phyloP scores from a whole-genome alignment of 23 tunicate genomes.

The Styela clava region DNA sequence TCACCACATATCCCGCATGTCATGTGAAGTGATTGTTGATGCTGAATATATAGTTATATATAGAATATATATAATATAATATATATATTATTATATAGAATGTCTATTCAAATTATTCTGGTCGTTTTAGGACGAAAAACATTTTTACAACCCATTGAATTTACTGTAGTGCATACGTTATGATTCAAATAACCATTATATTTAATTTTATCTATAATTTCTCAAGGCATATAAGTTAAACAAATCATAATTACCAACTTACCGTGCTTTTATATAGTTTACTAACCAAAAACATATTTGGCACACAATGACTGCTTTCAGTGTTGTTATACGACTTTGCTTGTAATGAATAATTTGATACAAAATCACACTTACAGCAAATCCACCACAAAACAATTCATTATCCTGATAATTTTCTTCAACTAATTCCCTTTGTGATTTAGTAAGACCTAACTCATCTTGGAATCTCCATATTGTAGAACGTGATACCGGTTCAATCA shows the following conservation, averaged over 20 bases:
- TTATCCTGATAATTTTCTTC: conserved; percentile 50
- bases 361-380: conserved; percentile 28
- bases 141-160: too few species aligned
- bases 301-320: too few species aligned
- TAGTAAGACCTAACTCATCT: conserved; percentile 15
- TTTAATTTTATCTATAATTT: too few species aligned
- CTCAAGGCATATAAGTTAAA: too few species aligned
- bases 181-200: too few species aligned
- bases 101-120: too few species aligned
- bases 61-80: not conserved
- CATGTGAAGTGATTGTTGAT: conserved; percentile 27
- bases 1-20: conserved; percentile 76
- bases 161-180: too few species aligned
- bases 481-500: conserved; percentile 52
- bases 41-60: conserved; percentile 20
- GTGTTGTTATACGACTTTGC: too few species aligned
- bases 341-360: not conserved
- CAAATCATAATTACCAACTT: too few species aligned
- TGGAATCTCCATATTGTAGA: conserved; percentile 32
- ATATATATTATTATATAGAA: not conserved
- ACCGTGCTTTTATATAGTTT: too few species aligned
- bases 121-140: too few species aligned
- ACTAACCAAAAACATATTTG: too few species aligned
- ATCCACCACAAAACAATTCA: conserved; percentile 73
- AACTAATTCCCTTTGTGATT: conserved; percentile 15